Conservation (phyloP, 2,797 vertebrate species). For the Micromesistius poutassou region DNA sequence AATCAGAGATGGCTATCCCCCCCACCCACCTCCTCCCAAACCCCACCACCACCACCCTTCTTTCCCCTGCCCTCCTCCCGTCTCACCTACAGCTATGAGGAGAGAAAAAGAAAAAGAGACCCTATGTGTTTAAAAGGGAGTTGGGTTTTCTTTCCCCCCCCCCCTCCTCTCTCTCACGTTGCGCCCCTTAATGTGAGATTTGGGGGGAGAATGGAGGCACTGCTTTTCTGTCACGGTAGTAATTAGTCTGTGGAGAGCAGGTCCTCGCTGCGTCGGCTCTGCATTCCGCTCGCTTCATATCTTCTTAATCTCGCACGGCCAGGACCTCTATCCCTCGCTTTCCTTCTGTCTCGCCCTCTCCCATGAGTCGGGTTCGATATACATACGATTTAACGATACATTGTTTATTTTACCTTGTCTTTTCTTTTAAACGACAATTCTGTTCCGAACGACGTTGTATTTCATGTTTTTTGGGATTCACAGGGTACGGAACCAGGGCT, state of each 20-base stretch:
- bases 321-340: constrained; percentile 8
- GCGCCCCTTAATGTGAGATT: constrained; percentile 61
- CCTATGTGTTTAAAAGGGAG: constrained; percentile 26
- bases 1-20: constrained; percentile 55
- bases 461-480: too few species aligned
- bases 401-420: too few species aligned
- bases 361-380: too few species aligned
- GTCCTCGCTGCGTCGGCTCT: constrained; percentile 62
- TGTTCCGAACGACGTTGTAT: too few species aligned
- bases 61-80: constrained; percentile 36
- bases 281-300: constrained; percentile 60
- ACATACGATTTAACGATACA: too few species aligned
- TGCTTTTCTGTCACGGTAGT: constrained; percentile 68
- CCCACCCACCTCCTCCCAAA: constrained; percentile 16
- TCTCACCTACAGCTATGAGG: constrained; percentile 53
- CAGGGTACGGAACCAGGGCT: too few species aligned
- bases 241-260: constrained; percentile 75
- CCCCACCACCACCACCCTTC: background rate
- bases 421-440: too few species aligned
- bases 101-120: constrained; percentile 19
- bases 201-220: constrained; percentile 60
- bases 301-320: constrained; percentile 58
- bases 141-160: constrained; percentile 53
- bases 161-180: background rate
- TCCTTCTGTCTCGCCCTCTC: background rate